Evolutionary conservation across 2,797 vertebrate species (phyloP).

Genomic region (Coregonus ussuriensis): DNA sequence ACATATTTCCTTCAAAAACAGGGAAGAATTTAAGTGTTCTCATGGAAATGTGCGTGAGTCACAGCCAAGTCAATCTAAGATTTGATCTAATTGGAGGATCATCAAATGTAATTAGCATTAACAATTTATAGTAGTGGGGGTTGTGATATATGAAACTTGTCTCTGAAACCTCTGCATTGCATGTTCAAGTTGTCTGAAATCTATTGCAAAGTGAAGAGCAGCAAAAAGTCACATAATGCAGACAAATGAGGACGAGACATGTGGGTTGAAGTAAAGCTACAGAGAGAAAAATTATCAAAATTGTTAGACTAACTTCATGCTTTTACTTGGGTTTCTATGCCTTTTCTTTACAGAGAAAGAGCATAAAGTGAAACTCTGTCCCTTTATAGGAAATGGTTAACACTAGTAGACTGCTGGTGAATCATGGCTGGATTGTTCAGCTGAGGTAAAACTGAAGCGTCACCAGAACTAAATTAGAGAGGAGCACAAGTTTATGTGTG

Average conservation of each 20-base stretch:
- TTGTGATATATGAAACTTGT: too few relatives aligned
- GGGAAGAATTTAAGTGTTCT: too few relatives aligned
- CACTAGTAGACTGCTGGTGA: neutral
- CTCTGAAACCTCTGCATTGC: neutral
- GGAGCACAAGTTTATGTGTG: constrained; percentile 62
- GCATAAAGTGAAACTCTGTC: neutral
- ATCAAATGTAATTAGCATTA: neutral
- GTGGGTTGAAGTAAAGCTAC: too few relatives aligned
- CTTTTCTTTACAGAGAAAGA: neutral
- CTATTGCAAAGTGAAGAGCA: neutral
- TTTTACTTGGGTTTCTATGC: too few relatives aligned
- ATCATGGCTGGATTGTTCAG: too few relatives aligned
- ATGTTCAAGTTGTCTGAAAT: neutral
- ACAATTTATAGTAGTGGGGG: neutral
- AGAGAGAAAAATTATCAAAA: too few relatives aligned
- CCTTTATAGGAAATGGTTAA: constrained; percentile 1
- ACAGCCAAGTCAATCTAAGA: too few relatives aligned
- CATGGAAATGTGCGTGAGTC: too few relatives aligned
- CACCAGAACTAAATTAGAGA: constrained; percentile 66
- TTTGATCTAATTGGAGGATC: neutral
- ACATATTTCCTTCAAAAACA: too few relatives aligned
- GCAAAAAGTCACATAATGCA: neutral
- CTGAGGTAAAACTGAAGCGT: too few relatives aligned
- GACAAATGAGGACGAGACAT: too few relatives aligned
- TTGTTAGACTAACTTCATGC: too few relatives aligned